Percentiles rank a stretch among this genome's conserved stretches.
These are phyloP conservation scores for Drosophila sordidula DNA, from an alignment of 2,888 invertebrate genomes.

Conservation along the genomic window DNA sequence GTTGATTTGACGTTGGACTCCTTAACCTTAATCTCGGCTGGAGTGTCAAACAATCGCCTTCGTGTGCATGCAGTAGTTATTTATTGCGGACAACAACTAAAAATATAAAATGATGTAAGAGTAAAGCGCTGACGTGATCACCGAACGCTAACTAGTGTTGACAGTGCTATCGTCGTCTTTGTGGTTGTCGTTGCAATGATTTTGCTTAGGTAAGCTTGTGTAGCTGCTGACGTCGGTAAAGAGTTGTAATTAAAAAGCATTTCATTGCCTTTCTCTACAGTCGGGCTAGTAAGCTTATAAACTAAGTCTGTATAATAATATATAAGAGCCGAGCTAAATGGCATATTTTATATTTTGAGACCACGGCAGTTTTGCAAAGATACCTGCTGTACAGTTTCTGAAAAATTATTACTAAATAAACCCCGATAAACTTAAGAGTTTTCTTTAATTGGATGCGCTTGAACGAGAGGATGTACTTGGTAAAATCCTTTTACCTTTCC, in stretches of 20 bases:
- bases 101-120: constrained; percentile 14
- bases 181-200: constrained; percentile 15
- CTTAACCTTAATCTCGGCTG: constrained; percentile 2
- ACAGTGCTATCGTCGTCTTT: background rate
- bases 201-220: constrained; percentile 11
- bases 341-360: constrained; percentile 1
- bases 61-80: background rate
- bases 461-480: constrained; percentile 8
- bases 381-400: background rate
- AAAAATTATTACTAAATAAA: constrained; percentile 4
- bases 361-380: background rate
- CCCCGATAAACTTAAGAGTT: background rate
- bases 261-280: background rate
- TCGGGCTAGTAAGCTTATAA: constrained; percentile 15
- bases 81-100: background rate
- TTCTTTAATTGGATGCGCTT: constrained; percentile 8
- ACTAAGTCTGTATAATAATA: constrained; percentile 16
- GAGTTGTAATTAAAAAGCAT: constrained; percentile 46
- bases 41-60: background rate
- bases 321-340: background rate
- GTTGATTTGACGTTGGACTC: constrained; percentile 5
- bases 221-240: constrained; percentile 41
- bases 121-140: background rate
- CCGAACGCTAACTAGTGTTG: constrained; percentile 20
- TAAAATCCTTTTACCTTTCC: constrained; percentile 66